phyloP scores from a whole-genome alignment of 2,888 invertebrate species.

The Adela reaumurella region DNA sequence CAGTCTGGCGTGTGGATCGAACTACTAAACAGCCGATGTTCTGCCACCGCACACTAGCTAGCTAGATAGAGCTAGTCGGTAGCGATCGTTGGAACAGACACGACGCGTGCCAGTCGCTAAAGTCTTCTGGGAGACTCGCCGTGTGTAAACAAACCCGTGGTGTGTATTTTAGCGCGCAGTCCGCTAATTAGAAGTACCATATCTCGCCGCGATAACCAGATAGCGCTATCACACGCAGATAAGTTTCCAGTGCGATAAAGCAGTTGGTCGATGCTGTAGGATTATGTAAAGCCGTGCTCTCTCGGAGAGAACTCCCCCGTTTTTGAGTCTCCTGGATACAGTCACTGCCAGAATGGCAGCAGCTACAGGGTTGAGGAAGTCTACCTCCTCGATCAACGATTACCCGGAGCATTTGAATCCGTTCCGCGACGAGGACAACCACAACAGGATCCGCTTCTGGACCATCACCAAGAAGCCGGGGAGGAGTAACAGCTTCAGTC shows the following conservation, averaged over 20 bases:
- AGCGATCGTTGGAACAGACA: not conserved
- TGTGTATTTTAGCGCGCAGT: constrained; percentile 20
- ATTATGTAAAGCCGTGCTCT: constrained; percentile 45
- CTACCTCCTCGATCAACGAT: constrained; percentile 59
- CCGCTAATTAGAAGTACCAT: constrained; percentile 15
- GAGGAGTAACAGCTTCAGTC: constrained; percentile 60
- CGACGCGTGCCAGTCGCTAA: not conserved
- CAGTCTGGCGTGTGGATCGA: no score
- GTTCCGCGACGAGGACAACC: constrained; percentile 66
- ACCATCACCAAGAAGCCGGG: constrained; percentile 50
- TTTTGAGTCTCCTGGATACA: constrained; percentile 17
- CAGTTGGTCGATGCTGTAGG: constrained; percentile 35
- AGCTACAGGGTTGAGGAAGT: constrained; percentile 39
- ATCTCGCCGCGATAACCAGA: constrained; percentile 40
- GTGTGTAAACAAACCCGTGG: constrained; percentile 8
- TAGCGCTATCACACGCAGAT: constrained; percentile 40
- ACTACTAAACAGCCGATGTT: no score
- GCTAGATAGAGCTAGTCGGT: not conserved
- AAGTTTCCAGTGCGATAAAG: constrained; percentile 44
- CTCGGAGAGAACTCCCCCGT: not conserved
- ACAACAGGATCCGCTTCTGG: constrained; percentile 61
- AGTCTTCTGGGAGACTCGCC: no score
- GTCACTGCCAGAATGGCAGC: constrained; percentile 26
- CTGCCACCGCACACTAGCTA: not conserved
- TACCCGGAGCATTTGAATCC: constrained; percentile 77